A percentile compares a stretch with the other conserved stretches of the same genome.
These are phyloP conservation scores for Nipponia nippon DNA, from an alignment of 2,113 vertebrate genomes.

Conservation along the genomic window DNA sequence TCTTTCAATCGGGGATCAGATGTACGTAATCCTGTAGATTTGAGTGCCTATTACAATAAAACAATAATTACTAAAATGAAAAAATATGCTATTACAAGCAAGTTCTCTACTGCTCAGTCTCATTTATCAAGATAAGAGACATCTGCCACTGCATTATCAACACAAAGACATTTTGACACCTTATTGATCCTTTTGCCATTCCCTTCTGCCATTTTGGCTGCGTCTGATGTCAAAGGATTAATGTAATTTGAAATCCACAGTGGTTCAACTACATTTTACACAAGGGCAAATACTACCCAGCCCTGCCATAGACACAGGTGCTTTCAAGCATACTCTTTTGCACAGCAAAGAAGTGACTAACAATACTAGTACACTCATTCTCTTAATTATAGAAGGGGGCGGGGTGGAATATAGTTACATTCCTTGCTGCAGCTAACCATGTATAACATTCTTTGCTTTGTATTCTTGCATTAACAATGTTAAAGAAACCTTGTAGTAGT, in stretches of 20 bases:
- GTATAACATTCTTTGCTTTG: background rate
- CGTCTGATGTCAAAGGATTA: background rate
- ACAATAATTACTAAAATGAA: background rate
- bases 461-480: background rate
- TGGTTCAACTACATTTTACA: background rate
- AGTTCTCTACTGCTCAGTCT: background rate
- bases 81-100: background rate
- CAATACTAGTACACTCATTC: background rate
- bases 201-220: background rate
- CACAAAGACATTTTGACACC: background rate
- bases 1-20: slow-evolving; percentile 96
- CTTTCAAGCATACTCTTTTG: background rate
- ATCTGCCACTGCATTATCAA: background rate
- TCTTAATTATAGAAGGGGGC: background rate
- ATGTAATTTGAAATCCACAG: background rate
- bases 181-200: background rate
- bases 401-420: background rate
- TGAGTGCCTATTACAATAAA: slow-evolving; percentile 83
- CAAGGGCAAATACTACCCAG: background rate
- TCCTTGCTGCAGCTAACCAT: background rate
- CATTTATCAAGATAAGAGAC: background rate
- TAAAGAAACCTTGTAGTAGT: background rate
- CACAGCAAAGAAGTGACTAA: background rate
- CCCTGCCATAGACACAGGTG: background rate
- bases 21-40: slow-evolving; percentile 94